Evolutionary conservation across 2,113 vertebrate genomes (phyloP), one percentile per base, ranked within the genome.

Genomic region (Tauraco erythrolophus): DNA sequence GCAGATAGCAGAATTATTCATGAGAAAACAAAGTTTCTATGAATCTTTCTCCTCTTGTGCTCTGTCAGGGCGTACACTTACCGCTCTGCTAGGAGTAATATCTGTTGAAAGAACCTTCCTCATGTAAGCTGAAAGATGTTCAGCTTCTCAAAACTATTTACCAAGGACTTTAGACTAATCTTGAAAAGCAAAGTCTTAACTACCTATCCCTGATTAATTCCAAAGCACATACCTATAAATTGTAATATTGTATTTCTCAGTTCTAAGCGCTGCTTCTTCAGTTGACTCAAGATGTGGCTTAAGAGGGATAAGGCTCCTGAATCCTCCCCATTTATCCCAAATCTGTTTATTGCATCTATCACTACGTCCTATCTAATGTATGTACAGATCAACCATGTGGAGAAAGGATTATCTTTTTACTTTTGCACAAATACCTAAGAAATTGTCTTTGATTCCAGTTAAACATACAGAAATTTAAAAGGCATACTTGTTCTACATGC

Each of bases 311-410:
- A 61, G 14, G 10, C 31, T 66, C 33, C 28, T 50, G 14, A 45
- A n/a, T n/a, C 31, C 22, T 82, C 8, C 33, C n/a, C n/a, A 7
- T 45, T 45, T 14, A 62, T 11, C 45, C 15, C 25, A 45, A 46
- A 91, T 23, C 25, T 62, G 8, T 66, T 87, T 45, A 62, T 2
- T 25, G 11, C 19, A 86, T 7, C 27, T 85, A 31, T 12, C 11
- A 39, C 46, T 70, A 11, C 9, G 18, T 21, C 35, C 50, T 27
- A 65, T 6, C 19, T 45, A 75, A 82, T 2, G 8, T 6, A 57
- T 3, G 1, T 27, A 72, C 1, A 66, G 5, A 56, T 30, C 23
- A 57, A 64, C 7, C n/a, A 50, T 0, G 1, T 7, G 50, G 15
- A 76, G 12, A 78, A 80, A 86, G 19, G 8, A 61, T 19, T 54